A percentile compares a stretch with the other conserved stretches of the same genome.
Evolutionary conservation across 2,888 invertebrate genomes (phyloP).

Genomic region (Calephelis perditalis): DNA sequence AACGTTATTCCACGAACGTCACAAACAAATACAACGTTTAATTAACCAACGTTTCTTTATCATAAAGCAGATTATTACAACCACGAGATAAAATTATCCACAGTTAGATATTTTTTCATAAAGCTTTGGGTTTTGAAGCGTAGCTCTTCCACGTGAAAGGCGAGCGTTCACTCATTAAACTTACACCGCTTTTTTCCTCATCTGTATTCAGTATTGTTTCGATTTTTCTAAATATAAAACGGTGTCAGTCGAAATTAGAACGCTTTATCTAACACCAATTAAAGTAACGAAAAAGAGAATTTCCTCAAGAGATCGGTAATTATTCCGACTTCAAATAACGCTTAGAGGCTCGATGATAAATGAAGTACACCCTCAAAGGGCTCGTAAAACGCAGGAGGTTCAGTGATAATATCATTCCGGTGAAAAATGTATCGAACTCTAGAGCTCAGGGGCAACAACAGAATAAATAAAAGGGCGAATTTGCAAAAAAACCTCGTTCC

Average conservation of each 20-base stretch:
- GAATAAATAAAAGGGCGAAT: slow-evolving; percentile 36
- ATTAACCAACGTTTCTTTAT: no score
- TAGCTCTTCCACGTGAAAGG: neutral
- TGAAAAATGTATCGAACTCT: slow-evolving; percentile 63
- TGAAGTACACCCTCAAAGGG: slow-evolving; percentile 23
- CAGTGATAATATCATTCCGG: slow-evolving; percentile 62
- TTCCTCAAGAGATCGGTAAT: slow-evolving; percentile 10
- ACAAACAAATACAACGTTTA: no score
- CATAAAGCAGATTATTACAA: no score
- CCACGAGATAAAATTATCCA: no score
- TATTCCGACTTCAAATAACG: slow-evolving; percentile 8
- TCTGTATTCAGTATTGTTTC: no score
- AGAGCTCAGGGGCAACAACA: slow-evolving; percentile 30
- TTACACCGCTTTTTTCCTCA: neutral
- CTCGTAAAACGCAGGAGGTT: slow-evolving; percentile 38
- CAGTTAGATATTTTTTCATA: no score
- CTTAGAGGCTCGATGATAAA: slow-evolving; percentile 15
- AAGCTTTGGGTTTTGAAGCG: neutral
- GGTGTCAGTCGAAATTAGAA: neutral
- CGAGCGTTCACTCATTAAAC: neutral
- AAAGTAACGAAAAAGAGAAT: slow-evolving; percentile 6
- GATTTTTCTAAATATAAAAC: slow-evolving; percentile 2
- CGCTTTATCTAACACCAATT: slow-evolving; percentile 7
- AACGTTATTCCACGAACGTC: no score
- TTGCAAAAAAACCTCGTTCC: slow-evolving; percentile 43